phyloP scores from a whole-genome alignment of 2,797 vertebrate species.

The Mormyrops attenuatus region DNA sequence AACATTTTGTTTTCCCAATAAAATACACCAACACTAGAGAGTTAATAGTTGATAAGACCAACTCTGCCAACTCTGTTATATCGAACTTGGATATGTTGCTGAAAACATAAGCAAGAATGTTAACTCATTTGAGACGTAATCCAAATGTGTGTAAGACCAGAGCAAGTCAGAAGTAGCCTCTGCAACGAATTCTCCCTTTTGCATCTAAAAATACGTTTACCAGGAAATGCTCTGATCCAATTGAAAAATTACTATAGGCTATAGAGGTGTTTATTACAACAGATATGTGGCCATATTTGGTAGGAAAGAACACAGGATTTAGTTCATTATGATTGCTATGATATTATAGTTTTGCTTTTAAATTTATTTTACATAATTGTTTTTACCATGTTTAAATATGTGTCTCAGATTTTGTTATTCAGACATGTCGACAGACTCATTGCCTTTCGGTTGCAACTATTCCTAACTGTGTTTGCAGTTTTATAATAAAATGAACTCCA shows the following conservation, averaged over 20 bases:
- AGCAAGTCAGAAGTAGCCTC: not conserved
- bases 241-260: not conserved
- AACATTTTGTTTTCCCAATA: not conserved
- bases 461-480: not conserved
- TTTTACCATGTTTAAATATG: not conserved
- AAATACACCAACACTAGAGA: not conserved
- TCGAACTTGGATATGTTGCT: not conserved
- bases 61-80: not conserved
- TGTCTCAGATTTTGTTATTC: not conserved
- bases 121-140: not conserved
- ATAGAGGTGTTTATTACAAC: not conserved
- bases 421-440: not conserved
- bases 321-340: not conserved
- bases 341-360: not conserved
- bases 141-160: not conserved
- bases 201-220: not conserved
- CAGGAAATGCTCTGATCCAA: not conserved
- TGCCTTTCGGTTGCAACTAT: not conserved
- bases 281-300: not conserved
- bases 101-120: not conserved
- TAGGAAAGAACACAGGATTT: not conserved
- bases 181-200: not conserved
- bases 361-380: not conserved
- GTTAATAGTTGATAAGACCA: not conserved
- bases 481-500: not conserved